Evolutionary conservation across 2,888 invertebrate genomes (phyloP), one percentile per base, ranked within the genome.

Genomic region (Omphaloscelis lunosa): DNA sequence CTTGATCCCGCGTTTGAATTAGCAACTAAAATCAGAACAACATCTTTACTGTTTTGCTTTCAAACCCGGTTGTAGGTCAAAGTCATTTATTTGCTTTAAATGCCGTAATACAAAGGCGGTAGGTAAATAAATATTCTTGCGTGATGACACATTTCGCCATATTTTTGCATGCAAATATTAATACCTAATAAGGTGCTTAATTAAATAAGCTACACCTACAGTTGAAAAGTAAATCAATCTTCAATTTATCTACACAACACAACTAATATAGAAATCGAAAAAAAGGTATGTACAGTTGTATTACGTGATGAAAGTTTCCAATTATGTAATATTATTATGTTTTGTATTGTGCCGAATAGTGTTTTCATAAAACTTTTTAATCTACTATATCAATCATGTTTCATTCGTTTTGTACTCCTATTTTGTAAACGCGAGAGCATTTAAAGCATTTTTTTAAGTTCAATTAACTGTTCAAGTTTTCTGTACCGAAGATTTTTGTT

Each of bases 261-360:
- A 34, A 34, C 34, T 34, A 34, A 34, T 34, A 34, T 34, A 34
- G 34, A 34, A 34, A 34, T 34, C 34, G 34, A 34, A 34, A 34
- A 34, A 34, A 34, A 34, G 34, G 34, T 34, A 34, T 3, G 23
- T 41, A 68, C 29, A 15, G 34, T 61, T 80, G 75, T 67, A 62
- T 79, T 48, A 81, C 81, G 61, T 75, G 61, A 74, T 34, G 65
- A 66, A 56, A 53, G 53, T 75, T 75, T 79, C 48, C 29, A 67
- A 82, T 81, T 62, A 79, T 81, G 82, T 81, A 75, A 75, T 81
- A n/a, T 75, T 65, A 74, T 59, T 51, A 56, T 80, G 62, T 69
- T 69, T 61, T 76, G 23, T 62, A n/a, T 71, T 68, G 56, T 63
- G 61, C 51, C 9, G 48, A 63, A 53, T 53, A 62, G 45, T 68